Conservation (phyloP, 1,140 invertebrate genomes). For the Brachionus angularis region DNA sequence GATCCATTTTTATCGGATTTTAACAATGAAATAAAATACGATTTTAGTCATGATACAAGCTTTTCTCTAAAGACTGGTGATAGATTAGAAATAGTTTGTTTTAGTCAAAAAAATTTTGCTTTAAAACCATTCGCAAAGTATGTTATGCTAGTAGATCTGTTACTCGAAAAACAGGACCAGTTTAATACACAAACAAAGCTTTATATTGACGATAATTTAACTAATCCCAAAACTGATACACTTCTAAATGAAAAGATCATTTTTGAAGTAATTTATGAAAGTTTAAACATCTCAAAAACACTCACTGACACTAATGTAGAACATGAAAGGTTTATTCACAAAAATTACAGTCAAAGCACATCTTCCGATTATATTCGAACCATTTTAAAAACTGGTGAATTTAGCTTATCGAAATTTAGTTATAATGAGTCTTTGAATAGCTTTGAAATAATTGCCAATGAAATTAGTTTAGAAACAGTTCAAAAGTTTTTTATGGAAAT, state of each 20-base stretch:
- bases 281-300: not conserved
- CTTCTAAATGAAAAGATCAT: not conserved
- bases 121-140: conserved; percentile 20
- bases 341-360: not conserved
- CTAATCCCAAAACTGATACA: conserved; percentile 4
- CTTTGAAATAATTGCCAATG: not conserved
- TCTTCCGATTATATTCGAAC: conserved; percentile 2
- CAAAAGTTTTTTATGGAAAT: not conserved
- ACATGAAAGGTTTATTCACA: not conserved
- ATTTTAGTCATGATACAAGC: not conserved
- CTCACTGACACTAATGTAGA: not conserved
- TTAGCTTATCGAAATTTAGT: conserved; percentile 6
- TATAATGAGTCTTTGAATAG: not conserved
- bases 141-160: conserved; percentile 17
- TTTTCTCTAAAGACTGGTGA: not conserved
- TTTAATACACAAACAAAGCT: conserved; percentile 7
- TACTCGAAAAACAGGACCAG: conserved; percentile 11
- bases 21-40: not conserved
- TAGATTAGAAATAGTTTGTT: conserved; percentile 11
- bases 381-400: conserved; percentile 18
- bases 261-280: conserved; percentile 25
- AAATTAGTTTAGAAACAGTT: not conserved
- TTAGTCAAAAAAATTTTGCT: conserved; percentile 2
- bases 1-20: not conserved
- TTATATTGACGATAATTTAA: conserved; percentile 23